Evolutionary conservation across 2,797 vertebrate species (phyloP), one percentile per base, ranked within the genome.

Genomic region (Sorex maritimensis): DNA sequence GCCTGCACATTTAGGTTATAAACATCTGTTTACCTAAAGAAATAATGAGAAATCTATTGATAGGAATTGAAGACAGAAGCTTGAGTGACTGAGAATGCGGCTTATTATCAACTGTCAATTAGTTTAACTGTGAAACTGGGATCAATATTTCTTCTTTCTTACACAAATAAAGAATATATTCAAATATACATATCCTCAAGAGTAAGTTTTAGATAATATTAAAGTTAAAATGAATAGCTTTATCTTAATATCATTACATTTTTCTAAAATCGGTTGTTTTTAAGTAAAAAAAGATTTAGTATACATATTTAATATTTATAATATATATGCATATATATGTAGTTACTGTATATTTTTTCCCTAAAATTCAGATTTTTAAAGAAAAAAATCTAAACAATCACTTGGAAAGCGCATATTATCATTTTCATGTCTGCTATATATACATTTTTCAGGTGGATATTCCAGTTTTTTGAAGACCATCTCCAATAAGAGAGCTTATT

Each of bases 391-490:
- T 80, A 46, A 83, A 74, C 68, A 75, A 80, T 12, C 44, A 46
- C 30, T 52, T 34, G 23, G 4, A 75, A 89, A 85, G 21, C 24
- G 69, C 30, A 41, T 3, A 24, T 52, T 55, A 46, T 14, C 0
- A 0, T 46, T 82, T 77, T 92, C 71, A 38, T 3, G 5, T 67
- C 12, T 71, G 30, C 58, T 68, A 46, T 63, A 81, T 61, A 61
- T 61, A 87, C 78, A 85, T 9, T 63, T 61, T 30, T 34, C 14
- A 88, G 67, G n/a, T 1, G 86, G 63, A 61, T 17, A 68, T 52
- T 79, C 61, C 69, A 86, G 6, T 23, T 72, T 71, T 85, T 81
- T 88, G 65, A 49, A 92, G 79, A 94, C 92, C 6, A 6, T 5
- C 23, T 75, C n/a, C 19, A 21, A 34, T 79, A 55, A 88, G 21